phyloP scores from a whole-genome alignment of 2,113 vertebrate genomes.

The Falcunculus frontatus region DNA sequence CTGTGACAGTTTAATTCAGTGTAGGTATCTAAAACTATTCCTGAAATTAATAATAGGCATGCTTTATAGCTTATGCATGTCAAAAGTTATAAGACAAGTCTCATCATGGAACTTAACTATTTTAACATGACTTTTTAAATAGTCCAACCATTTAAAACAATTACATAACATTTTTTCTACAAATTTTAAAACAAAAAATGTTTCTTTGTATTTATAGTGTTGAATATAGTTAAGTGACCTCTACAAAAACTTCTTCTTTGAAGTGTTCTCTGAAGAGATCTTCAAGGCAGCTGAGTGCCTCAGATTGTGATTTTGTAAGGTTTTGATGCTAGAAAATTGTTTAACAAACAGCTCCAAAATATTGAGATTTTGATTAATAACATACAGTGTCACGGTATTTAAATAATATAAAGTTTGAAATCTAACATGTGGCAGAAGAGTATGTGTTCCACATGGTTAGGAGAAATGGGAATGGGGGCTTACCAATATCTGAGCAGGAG shows the following conservation, averaged over 20 bases:
- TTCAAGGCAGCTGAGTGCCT: constrained; percentile 47
- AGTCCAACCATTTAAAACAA: neutral
- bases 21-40: constrained; percentile 8
- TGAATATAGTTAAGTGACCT: constrained; percentile 13
- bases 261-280: constrained; percentile 47
- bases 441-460: constrained; percentile 51
- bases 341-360: constrained; percentile 57
- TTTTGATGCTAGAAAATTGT: constrained; percentile 47
- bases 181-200: constrained; percentile 29
- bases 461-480: neutral
- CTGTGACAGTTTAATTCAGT: constrained; percentile 46
- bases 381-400: constrained; percentile 21
- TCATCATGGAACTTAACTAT: neutral
- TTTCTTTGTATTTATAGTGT: neutral
- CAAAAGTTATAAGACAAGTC: constrained; percentile 24
- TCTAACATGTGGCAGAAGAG: constrained; percentile 39
- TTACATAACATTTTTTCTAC: constrained; percentile 9
- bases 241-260: constrained; percentile 27
- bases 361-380: constrained; percentile 58
- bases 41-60: constrained; percentile 39
- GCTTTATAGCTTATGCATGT: constrained; percentile 10
- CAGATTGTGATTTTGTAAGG: constrained; percentile 34
- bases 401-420: constrained; percentile 18
- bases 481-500: neutral
- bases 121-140: constrained; percentile 22